Evolutionary conservation across 2,888 invertebrate species (phyloP).

Genomic region (Octonoba sinensis): DNA sequence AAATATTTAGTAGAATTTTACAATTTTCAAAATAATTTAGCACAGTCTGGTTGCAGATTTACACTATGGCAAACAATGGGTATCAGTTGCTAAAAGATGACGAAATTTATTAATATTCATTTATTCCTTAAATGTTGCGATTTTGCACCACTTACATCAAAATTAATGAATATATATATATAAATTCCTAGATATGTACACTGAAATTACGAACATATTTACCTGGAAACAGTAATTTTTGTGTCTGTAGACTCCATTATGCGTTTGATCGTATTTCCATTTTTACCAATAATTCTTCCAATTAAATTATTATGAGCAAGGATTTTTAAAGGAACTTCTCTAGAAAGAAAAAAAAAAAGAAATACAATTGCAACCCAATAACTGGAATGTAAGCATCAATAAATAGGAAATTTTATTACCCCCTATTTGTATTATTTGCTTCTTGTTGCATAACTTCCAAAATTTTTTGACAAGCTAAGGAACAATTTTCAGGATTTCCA

Average conservation of each 20-base stretch:
- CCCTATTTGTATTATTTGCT: slow-evolving; percentile 81
- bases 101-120: too few species aligned
- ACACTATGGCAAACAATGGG: too few species aligned
- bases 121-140: too few species aligned
- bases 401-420: slow-evolving; percentile 23
- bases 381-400: background rate
- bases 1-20: too few species aligned
- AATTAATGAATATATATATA: too few species aligned
- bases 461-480: slow-evolving; percentile 97
- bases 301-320: slow-evolving; percentile 97
- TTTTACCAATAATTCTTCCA: slow-evolving; percentile 97
- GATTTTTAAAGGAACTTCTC: slow-evolving; percentile 88
- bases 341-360: background rate
- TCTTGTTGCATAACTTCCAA: slow-evolving; percentile 98
- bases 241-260: slow-evolving; percentile 97
- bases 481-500: slow-evolving; percentile 97
- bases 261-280: slow-evolving; percentile 95
- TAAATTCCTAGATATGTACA: background rate
- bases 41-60: too few species aligned
- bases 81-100: too few species aligned
- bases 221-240: slow-evolving; percentile 92
- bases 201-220: slow-evolving; percentile 36
- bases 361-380: background rate
- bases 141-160: background rate
- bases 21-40: too few species aligned